phyloP scores from a whole-genome alignment of 2,797 vertebrate species.

The Periparus ater region DNA sequence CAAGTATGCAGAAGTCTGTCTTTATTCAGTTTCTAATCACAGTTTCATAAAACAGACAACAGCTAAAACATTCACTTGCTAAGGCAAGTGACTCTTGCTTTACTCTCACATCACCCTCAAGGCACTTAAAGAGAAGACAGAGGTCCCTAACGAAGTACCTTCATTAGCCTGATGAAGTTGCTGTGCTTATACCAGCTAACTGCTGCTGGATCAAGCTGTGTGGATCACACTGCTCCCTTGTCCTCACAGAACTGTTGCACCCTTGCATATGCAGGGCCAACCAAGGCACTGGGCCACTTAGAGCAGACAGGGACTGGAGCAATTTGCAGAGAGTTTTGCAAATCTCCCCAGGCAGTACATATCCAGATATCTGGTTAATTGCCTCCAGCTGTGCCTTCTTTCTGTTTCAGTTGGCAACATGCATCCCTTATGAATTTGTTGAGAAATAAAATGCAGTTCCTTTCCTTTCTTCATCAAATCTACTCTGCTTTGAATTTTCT shows the following conservation, averaged over 20 bases:
- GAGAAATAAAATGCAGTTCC: not conserved
- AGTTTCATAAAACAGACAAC: not conserved
- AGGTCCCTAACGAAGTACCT: not conserved
- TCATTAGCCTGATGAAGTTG: not conserved
- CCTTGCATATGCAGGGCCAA: accelerated
- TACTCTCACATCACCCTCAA: not conserved
- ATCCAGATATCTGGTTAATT: not conserved
- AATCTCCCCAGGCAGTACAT: not conserved
- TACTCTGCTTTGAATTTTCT: not conserved
- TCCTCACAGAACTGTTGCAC: not conserved
- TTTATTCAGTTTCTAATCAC: not conserved
- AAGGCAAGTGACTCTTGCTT: not conserved
- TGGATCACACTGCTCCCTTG: not conserved
- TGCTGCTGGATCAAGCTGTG: not conserved
- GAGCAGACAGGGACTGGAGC: not conserved
- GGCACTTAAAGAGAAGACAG: not conserved
- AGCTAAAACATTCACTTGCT: not conserved
- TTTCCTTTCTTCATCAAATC: not conserved
- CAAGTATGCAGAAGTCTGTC: not conserved
- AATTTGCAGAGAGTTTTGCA: not conserved
- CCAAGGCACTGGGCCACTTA: not conserved
- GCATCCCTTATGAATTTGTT: not conserved
- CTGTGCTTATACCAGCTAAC: not conserved
- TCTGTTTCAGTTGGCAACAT: not conserved
- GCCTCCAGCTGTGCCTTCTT: constrained; percentile 24